Evolutionary conservation across 53 echinoderm and acorn worm species (phyloP), one percentile per base, ranked within the genome.

Genomic region (Antedon mediterranea): DNA sequence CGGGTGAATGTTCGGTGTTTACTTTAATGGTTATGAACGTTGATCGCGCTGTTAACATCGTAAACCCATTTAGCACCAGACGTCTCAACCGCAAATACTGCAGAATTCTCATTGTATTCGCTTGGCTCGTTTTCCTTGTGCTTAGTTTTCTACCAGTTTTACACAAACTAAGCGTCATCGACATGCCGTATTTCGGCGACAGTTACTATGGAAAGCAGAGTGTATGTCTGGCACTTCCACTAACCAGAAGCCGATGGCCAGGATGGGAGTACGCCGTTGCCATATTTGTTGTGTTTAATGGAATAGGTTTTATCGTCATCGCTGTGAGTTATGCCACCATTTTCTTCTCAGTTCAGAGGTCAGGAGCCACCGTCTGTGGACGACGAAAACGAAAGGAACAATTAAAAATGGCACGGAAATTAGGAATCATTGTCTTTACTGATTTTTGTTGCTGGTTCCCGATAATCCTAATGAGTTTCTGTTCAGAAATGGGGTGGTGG

Each of bases 391-490:
- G 81, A 28, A 32, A 85, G 20, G 94, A 94, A 72, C 90, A 94
- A 33, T 79, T 94, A 81, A 91, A 89, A 81, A 94, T 94, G 90
- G 94, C 94, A 74, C 88, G 90, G 28, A 94, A 94, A 73, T 89
- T 94, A 91, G 91, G 86, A 20, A 89, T 94, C 30, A 94, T 94
- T 34, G 90, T 93, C 0, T 86, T 88, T 15, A 93, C 94, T 18
- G 94, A 93, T 79, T 89, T 93, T 82, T 84, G 80, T 15, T 93
- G 94, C 70, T 93, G 94, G 94, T 90, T 93, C 88, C 94, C 94
- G 20, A 88, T 93, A 32, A 94, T 94, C 42, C 81, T 91, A 30
- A 94, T 94, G 94, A 91, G 88, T 29, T 75, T 94, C 72, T 74
- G 91, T 13, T 89, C 94, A 11, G 34, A 86, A 73, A 84, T 83